Base-by-base conservation (phyloP, 2,113 vertebrate species). In the Triplophysa siluroides region DNA sequence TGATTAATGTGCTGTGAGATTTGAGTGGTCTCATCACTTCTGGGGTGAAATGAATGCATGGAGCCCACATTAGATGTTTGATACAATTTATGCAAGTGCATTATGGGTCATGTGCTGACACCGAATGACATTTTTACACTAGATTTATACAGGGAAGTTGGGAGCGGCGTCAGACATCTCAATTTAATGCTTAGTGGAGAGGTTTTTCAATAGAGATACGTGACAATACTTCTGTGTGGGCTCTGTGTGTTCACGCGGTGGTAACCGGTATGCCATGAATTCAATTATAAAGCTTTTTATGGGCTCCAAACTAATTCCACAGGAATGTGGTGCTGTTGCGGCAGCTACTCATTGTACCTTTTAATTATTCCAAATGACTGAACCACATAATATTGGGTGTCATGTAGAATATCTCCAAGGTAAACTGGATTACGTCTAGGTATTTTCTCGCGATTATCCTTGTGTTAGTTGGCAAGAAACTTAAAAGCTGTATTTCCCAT, bases 291-390 rank as follows among this genome's bases (percentile, higher is more conserved):
- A 18, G 14, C 50, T 52, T 4, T 61, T 13, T 21, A n/a, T 24
- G 38, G 71, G 18, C 3, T 38, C 60, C 7, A 74, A 24, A 74
- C 56, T 61, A 61, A 74, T 74, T 38, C 71, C 23, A 33, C 71
- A 61, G 56, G 71, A 74, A 74, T 74, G 71, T 21, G 56, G 50
- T 16, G 54, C 71, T 61, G 71, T 43, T 23, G 71, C 71, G 23
- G 71, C n/a, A 74, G 60, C 54, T 43, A 60, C 71, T 24, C 29
- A 1, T 41, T 73, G 52, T 60, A 63, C 58, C 58, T 75, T 75
- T 63, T 61, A 60, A 74, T 74, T 45, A 75, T 75, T 75, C 73
- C 73, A 75, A 63, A 75, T 75, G 73, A 75, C 56, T 63, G 41
- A 75, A 47, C 58, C 60, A 47, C 73, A 63, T 63, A 63, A 63